Evolutionary conservation across 1,140 invertebrate genomes (phyloP), one percentile per base, ranked within the genome.

Genomic region (Zaprionus ghesquierei): DNA sequence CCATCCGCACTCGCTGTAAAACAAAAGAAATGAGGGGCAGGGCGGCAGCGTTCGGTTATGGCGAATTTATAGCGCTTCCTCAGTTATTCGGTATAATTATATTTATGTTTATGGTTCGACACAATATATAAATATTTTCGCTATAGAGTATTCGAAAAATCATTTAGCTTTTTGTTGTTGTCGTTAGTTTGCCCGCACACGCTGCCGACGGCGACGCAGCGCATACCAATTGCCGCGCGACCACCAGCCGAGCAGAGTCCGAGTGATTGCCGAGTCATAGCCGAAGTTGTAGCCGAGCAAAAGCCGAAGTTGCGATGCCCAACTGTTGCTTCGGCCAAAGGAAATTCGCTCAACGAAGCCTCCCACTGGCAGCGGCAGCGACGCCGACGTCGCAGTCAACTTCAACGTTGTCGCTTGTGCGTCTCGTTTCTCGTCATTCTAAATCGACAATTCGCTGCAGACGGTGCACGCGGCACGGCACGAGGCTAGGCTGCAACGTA

Each of bases 401-500:
- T 9, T 23, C 33, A 2, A 10, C 55, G 18, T 18, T 41, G 50
- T 55, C 60, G 22, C n/a, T 15, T 23, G 38, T 59, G 29, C 13
- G 44, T 51, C 61, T 31, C n/a, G 58, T 31, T 23, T 41, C 29
- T 74, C 44, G 63, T 80, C 79, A 86, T 87, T 86, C 82, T 79
- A 76, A 72, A 82, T 76, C 82, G 82, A 82, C 75, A 62, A 51
- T 75, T 86, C 61, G 73, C 58, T 87, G 76, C 80, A 79, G 77
- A 84, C 84, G 85, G 75, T 77, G 76, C 69, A 72, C 70, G 13
- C 31, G 73, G 50, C 62, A 53, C 69, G 69, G 59, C 61, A 10
- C 54, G 18, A 35, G 27, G 50, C 23, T 33, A 54, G 18, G 27
- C 38, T 62, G 66, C 59, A 64, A 25, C 51, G 38, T 55, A 69